Base-by-base conservation (phyloP, 2,113 vertebrate genomes). In the Mastomys natalensis region DNA sequence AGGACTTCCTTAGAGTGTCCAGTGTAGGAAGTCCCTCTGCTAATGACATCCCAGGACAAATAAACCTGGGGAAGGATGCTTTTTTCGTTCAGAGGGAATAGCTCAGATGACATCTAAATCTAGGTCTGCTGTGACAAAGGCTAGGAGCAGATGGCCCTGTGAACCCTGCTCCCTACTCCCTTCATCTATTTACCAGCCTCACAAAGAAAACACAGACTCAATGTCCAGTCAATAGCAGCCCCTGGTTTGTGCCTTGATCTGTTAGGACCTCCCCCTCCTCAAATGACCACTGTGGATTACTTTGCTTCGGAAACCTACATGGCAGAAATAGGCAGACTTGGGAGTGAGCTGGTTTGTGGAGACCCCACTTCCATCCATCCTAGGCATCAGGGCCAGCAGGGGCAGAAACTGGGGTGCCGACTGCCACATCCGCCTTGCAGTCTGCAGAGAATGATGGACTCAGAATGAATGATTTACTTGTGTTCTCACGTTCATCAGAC, bases 401-500 rank as follows among this genome's bases (percentile, higher is more conserved):
- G 4, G 22, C 11, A 60, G 53, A 81, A 43, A 7, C 78, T 80
- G 0, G 5, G 72, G 58, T 21, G n/a, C 43, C 0, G 17, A 37
- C 70, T 51, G 13, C 40, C 31, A 24, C 29, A 8, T 72, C 53
- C 37, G n/a, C 40, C n/a, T 68, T 17, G 16, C 7, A 0, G 19
- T 68, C 21, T 7, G 77, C 45, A 74, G 84, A 97, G 89, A 94
- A 31, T 22, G 77, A 76, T 66, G n/a, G 94, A 19, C n/a, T 62
- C 76, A 24, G 26, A 96, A 82, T 68, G 60, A 96, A 93, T 95
- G 70, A 97, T 87, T 95, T 92, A 87, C 91, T 91, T 93, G 74
- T 89, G 91, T 97, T 91, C 86, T 91, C 53, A 84, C 60, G 88
- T 86, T 84, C 82, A 84, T 94, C 89, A 95, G 97, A 90, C 53